Percentiles rank a stretch among this genome's conserved stretches.
These are phyloP conservation scores for Pocillopora verrucosa DNA, from an alignment of 64 coral and sea anemone genomes.

Conservation along the genomic window DNA sequence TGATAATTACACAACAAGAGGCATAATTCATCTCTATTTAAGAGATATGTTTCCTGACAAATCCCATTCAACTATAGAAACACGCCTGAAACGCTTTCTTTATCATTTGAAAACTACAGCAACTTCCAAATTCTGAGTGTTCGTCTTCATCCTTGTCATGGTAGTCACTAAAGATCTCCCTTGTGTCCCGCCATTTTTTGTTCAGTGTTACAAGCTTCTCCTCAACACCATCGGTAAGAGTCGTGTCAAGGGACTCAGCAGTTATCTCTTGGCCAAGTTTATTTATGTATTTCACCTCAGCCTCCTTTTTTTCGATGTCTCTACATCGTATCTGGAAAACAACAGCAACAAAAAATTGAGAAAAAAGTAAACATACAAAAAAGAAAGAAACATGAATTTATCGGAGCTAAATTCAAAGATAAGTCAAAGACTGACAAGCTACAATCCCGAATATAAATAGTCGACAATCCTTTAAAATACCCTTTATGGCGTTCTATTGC, in stretches of 20 bases:
- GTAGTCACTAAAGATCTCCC: constrained; percentile 6
- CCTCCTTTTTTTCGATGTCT: constrained; percentile 20
- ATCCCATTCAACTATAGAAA: neutral
- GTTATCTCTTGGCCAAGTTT: constrained; percentile 49
- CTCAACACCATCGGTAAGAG: neutral
- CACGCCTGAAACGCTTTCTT: constrained; percentile 24
- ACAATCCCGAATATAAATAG: no score
- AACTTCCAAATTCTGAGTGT: neutral
- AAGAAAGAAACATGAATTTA: neutral
- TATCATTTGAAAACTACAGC: constrained; percentile 26
- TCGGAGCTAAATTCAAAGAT: no score
- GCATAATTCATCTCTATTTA: neutral
- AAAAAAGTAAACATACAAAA: neutral
- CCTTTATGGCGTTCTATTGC: no score
- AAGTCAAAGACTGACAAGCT: no score
- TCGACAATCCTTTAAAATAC: no score
- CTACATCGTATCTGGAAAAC: constrained; percentile 11
- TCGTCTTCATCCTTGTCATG: neutral
- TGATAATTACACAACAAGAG: neutral
- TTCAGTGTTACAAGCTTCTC: constrained; percentile 33
- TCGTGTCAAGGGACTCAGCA: neutral
- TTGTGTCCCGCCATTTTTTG: constrained; percentile 28
- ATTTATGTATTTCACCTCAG: constrained; percentile 25
- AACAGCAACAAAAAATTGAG: neutral
- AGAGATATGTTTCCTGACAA: neutral